These are phyloP conservation scores for Nephrotoma appendiculata DNA, from an alignment of 2,888 invertebrate genomes.

Conservation along the genomic window DNA sequence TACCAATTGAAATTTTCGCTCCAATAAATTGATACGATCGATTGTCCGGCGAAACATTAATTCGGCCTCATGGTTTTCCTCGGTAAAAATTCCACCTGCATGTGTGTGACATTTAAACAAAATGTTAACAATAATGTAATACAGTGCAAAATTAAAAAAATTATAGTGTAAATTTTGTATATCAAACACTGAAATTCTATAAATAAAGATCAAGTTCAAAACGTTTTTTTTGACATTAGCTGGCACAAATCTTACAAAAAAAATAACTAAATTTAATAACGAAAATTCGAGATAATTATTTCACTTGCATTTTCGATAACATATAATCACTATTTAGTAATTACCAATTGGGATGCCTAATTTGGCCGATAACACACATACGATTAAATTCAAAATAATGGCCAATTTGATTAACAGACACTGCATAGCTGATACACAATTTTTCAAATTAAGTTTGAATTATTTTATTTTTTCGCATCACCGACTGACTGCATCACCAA, in stretches of 20 bases:
- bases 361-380: background rate
- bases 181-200: background rate
- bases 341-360: background rate
- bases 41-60: conserved; percentile 43
- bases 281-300: background rate
- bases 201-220: background rate
- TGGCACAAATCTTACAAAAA: background rate
- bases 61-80: conserved; percentile 38
- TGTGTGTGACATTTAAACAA: background rate
- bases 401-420: background rate
- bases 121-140: background rate
- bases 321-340: background rate
- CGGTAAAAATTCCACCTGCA: conserved; percentile 36
- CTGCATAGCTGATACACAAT: too few relatives aligned
- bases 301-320: background rate
- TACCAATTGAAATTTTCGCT: conserved; percentile 24
- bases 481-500: background rate
- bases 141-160: background rate
- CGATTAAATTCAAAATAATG: background rate
- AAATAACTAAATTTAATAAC: background rate
- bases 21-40: conserved; percentile 30
- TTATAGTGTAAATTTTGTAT: background rate
- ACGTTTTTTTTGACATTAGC: background rate
- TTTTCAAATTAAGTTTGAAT: too few relatives aligned
- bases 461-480: background rate